Percentiles rank a stretch among this genome's conserved stretches.
These are phyloP conservation scores for Mystacornis crossleyi DNA, from an alignment of 2,113 vertebrate genomes.

Conservation along the genomic window DNA sequence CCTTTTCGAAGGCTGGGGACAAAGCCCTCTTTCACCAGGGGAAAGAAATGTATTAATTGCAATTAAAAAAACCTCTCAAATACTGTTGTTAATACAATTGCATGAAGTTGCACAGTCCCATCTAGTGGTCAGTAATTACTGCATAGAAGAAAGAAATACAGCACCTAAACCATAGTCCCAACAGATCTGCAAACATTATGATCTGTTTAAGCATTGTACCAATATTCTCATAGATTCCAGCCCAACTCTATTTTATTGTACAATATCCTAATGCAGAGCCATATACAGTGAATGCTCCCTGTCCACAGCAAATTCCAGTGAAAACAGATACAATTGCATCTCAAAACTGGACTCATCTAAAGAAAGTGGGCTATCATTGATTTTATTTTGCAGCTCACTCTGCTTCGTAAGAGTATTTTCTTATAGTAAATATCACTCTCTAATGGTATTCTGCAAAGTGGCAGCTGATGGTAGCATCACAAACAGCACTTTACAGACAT, in stretches of 20 bases:
- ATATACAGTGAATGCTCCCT: background rate
- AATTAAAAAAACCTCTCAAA: conserved; percentile 7
- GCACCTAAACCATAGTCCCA: background rate
- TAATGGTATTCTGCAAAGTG: background rate
- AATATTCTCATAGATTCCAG: background rate
- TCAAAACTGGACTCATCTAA: background rate
- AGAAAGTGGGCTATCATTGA: background rate
- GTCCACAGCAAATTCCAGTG: background rate
- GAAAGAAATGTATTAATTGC: background rate
- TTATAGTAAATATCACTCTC: background rate
- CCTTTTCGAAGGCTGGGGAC: background rate
- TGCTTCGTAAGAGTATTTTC: conserved; percentile 11
- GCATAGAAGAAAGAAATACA: background rate
- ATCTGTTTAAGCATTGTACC: background rate
- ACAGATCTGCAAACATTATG: background rate
- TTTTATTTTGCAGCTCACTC: conserved; percentile 21
- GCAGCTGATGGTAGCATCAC: background rate
- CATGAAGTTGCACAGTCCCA: conserved; percentile 67
- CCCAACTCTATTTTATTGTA: background rate
- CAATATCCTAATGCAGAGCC: background rate
- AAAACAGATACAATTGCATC: background rate
- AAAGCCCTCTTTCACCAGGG: background rate
- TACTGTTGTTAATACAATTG: background rate
- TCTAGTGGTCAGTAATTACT: conserved; percentile 67
- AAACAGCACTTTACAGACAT: background rate